Base-by-base conservation (phyloP, 2,113 vertebrate species). In the Neotoma lepida region DNA sequence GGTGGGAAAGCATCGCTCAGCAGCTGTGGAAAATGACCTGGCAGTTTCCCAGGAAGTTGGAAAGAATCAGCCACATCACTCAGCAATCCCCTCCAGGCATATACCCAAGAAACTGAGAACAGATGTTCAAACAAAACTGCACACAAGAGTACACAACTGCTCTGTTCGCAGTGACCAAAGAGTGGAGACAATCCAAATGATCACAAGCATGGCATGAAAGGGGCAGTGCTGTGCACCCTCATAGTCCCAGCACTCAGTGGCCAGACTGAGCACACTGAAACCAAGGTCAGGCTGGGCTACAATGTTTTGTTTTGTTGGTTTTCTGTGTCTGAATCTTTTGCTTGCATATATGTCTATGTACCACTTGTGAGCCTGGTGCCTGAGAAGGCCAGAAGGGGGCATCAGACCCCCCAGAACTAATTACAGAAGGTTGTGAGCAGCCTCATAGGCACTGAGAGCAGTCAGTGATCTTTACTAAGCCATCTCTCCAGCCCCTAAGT, bases 21-120 rank as follows among this genome's bases (percentile, higher is more conserved):
- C 93, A 90, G n/a, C 90, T 96, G 74, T 82, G 26, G 76, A 26
- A 77, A 89, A 88, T 2, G 17, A 41, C 41, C 68, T 94, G 85
- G 51, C 64, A 24, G 51, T 28, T 73, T 41, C 63, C 66, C 86
- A 78, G n/a, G 33, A 86, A 88, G 26, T 33, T 18, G 17, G 88
- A 89, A 54, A 63, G 24, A 95, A 63, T 86, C 70, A 90, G 22
- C 41, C 18, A 2, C 73, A 64, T 80, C 66, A 64, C 49, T 85
- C 73, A 66, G 74, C 84, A 91, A 91, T 85, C 66, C 93, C 49
- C 76, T 81, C 2, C 33, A 81, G 92, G 68, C 90, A 63, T n/a
- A 9, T 41, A 44, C 85, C 68, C 88, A 41, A 22, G 71, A 80
- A 39, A 85, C 14, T 17, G 70, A 91, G 91, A 93, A 78, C 63